phyloP scores from a whole-genome alignment of 2,113 vertebrate species.

The Aix galericulata region DNA sequence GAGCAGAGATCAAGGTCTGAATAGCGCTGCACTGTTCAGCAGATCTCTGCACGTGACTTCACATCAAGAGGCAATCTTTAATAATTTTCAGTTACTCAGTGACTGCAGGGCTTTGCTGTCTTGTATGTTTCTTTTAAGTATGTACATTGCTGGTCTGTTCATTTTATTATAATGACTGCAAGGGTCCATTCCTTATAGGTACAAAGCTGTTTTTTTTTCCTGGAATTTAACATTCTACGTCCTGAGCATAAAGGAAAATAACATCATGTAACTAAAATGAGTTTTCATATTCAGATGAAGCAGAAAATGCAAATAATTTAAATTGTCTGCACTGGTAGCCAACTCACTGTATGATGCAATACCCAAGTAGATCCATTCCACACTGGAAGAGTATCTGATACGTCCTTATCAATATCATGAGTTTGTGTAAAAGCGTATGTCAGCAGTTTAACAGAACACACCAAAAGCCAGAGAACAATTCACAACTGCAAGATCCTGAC shows the following conservation, averaged over 20 bases:
- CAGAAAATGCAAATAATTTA: not conserved
- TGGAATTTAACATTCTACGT: not conserved
- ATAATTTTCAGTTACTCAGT: not conserved
- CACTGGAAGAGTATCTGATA: fast-evolving
- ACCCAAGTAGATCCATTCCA: not conserved
- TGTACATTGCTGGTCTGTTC: not conserved
- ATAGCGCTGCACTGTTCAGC: not conserved
- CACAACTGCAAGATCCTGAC: not conserved
- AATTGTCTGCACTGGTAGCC: not conserved
- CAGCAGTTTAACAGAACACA: not conserved
- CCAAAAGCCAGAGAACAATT: not conserved
- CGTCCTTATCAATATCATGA: not conserved
- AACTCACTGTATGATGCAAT: fast-evolving
- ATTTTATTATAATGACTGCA: not conserved
- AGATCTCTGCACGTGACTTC: not conserved
- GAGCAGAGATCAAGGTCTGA: not conserved
- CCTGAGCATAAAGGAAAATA: not conserved
- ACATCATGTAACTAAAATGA: not conserved
- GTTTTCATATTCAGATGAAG: not conserved
- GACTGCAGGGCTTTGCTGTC: not conserved
- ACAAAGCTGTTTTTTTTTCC: not conserved
- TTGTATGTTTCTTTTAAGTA: not conserved
- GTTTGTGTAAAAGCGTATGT: not conserved
- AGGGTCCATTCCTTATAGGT: not conserved
- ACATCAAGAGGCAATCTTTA: not conserved